Conservation (phyloP, 2,113 vertebrate species). For the Plestiodon gilberti region DNA sequence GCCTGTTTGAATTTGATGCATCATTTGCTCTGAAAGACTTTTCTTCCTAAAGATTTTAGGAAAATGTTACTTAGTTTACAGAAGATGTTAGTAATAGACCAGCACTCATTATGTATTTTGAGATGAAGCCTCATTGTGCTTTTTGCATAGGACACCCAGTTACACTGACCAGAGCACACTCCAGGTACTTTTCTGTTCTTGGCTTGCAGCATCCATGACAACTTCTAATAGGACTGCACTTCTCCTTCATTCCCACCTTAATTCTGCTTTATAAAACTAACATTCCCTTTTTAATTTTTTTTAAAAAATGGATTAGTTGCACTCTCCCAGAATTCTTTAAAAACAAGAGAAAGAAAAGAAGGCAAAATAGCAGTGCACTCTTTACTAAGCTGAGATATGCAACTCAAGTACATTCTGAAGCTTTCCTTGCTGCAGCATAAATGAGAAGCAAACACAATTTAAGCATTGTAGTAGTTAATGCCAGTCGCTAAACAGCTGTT, state of each 20-base stretch:
- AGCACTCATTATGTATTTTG: slow-evolving; percentile 61
- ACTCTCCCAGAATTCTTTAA: background rate
- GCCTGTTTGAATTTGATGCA: slow-evolving; percentile 86
- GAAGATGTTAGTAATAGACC: slow-evolving; percentile 57
- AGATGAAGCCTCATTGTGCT: slow-evolving; percentile 62
- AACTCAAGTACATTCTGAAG: background rate
- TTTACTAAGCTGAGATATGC: background rate
- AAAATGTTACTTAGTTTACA: slow-evolving; percentile 75
- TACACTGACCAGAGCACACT: background rate
- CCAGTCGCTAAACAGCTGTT: background rate
- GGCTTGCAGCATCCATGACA: background rate
- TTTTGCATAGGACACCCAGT: slow-evolving; percentile 46
- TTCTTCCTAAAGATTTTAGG: slow-evolving; percentile 76
- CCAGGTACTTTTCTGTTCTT: background rate
- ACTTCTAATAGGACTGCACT: background rate
- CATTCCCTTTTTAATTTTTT: too few species aligned
- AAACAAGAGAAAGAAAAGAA: background rate
- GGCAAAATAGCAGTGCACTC: background rate
- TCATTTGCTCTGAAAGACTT: slow-evolving; percentile 82
- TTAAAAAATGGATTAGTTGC: background rate
- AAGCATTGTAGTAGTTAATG: too few species aligned
- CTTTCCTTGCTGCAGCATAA: background rate
- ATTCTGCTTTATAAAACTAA: background rate
- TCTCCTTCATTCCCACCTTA: background rate
- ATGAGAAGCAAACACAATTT: background rate